A percentile compares a stretch with the other conserved stretches of the same genome.
phyloP scores from a whole-genome alignment of 2,797 vertebrate genomes.

The Mallotus villosus region DNA sequence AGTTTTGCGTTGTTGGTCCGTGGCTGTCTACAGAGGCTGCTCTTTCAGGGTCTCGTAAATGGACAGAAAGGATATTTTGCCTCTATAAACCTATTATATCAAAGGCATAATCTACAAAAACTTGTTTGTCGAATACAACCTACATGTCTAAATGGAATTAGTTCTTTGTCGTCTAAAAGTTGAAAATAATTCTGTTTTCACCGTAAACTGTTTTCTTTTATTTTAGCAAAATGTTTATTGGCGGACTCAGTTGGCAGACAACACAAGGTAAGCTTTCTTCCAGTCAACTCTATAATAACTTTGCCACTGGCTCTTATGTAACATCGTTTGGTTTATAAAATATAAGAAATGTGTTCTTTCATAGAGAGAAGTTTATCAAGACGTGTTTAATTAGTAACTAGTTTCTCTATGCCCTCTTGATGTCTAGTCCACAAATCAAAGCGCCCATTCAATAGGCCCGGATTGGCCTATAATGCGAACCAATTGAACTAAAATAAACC shows the following conservation, averaged over 20 bases:
- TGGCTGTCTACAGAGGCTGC: slow-evolving; percentile 19
- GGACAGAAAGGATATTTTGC: slow-evolving; percentile 4
- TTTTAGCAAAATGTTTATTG: slow-evolving; percentile 96
- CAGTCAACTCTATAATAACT: slow-evolving; percentile 1
- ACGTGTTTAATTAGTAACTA: slow-evolving; percentile 32
- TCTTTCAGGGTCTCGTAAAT: slow-evolving; percentile 10
- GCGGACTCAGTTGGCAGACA: slow-evolving; percentile 97
- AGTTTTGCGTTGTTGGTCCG: slow-evolving; percentile 31
- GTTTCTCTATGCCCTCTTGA: slow-evolving; percentile 24
- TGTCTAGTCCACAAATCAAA: slow-evolving; percentile 43
- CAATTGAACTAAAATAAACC: slow-evolving; percentile 1
- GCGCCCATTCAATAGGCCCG: slow-evolving; percentile 48
- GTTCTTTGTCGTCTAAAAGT: neutral
- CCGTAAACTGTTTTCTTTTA: slow-evolving; percentile 46
- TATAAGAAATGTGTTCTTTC: neutral
- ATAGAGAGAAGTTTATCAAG: neutral
- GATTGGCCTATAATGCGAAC: neutral
- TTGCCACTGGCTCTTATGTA: neutral
- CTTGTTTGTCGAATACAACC: no score
- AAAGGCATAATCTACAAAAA: neutral
- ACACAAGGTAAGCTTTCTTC: slow-evolving; percentile 88
- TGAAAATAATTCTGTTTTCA: neutral
- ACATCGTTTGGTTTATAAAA: neutral
- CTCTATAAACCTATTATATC: slow-evolving; percentile 15
- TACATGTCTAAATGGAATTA: neutral